Conservation (phyloP, 2,797 vertebrate species). For the Enteromius radiatus region DNA sequence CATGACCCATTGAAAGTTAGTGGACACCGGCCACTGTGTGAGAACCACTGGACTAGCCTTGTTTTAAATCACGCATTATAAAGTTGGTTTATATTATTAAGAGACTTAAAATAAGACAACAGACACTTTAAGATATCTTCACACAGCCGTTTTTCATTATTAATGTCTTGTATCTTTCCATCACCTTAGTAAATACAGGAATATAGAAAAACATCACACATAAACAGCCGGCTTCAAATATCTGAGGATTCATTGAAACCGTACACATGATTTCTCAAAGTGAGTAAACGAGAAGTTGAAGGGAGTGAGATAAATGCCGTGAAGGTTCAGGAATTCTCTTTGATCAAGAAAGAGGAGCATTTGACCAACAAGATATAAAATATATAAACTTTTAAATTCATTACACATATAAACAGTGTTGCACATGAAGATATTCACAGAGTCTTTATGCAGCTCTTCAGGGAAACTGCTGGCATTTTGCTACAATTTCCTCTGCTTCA, state of each 20-base stretch:
- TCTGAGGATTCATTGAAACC: constrained; percentile 24
- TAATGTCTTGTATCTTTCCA: constrained; percentile 12
- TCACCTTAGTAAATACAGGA: constrained; percentile 9
- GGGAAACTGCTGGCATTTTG: constrained; percentile 18
- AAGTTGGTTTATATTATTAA: not conserved
- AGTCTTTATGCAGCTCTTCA: constrained; percentile 23
- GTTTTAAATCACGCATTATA: not conserved
- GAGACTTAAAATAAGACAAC: not conserved
- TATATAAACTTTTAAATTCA: constrained; percentile 65
- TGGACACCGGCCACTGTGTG: not conserved
- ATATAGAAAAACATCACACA: constrained; percentile 27
- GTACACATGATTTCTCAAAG: constrained; percentile 34
- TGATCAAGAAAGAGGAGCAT: constrained; percentile 42
- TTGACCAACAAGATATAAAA: constrained; percentile 69
- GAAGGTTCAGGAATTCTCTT: constrained; percentile 23
- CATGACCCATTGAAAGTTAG: not conserved
- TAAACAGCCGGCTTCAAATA: constrained; percentile 8
- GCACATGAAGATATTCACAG: constrained; percentile 46
- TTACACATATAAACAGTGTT: constrained; percentile 63
- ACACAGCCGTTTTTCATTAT: constrained; percentile 16
- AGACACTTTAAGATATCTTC: constrained; percentile 12
- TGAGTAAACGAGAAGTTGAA: not conserved
- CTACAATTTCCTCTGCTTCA: constrained; percentile 13
- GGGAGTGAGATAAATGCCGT: not conserved
- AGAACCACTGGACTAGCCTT: not conserved